phyloP scores from a whole-genome alignment of 2,888 invertebrate species.

The Acrocyrtus sp. region DNA sequence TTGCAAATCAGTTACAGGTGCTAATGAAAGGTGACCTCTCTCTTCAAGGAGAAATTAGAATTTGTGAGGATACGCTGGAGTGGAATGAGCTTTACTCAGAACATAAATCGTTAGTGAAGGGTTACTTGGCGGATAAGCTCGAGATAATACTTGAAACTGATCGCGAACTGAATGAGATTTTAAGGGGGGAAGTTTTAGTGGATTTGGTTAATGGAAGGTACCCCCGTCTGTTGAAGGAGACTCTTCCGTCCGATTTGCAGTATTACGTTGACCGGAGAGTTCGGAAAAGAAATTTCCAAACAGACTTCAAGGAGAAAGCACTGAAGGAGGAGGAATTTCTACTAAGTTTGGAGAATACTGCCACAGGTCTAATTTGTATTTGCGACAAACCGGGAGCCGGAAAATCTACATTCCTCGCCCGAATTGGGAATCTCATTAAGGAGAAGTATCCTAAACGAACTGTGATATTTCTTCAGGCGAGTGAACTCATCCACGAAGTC shows the following conservation, averaged over 20 bases:
- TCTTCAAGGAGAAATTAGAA: too few relatives aligned
- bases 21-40: too few relatives aligned
- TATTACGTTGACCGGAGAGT: neutral
- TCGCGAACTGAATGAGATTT: too few relatives aligned
- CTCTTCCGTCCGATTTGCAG: neutral
- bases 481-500: neutral
- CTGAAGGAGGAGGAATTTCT: neutral
- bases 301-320: too few relatives aligned
- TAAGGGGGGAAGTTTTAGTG: neutral
- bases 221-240: neutral
- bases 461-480: neutral
- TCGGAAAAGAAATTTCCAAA: neutral
- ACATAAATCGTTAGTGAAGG: too few relatives aligned
- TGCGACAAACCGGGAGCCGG: neutral
- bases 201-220: neutral
- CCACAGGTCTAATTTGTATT: neutral
- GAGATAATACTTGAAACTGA: too few relatives aligned
- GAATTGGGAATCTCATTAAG: neutral
- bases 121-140: too few relatives aligned
- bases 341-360: neutral
- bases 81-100: too few relatives aligned
- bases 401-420: neutral
- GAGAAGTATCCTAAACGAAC: neutral
- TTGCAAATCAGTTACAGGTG: too few relatives aligned
- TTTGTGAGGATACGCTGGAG: too few relatives aligned